Percentiles rank a stretch among this genome's conserved stretches.
Evolutionary conservation across 2,113 vertebrate genomes (phyloP).

Genomic region (Nesoenas mayeri): DNA sequence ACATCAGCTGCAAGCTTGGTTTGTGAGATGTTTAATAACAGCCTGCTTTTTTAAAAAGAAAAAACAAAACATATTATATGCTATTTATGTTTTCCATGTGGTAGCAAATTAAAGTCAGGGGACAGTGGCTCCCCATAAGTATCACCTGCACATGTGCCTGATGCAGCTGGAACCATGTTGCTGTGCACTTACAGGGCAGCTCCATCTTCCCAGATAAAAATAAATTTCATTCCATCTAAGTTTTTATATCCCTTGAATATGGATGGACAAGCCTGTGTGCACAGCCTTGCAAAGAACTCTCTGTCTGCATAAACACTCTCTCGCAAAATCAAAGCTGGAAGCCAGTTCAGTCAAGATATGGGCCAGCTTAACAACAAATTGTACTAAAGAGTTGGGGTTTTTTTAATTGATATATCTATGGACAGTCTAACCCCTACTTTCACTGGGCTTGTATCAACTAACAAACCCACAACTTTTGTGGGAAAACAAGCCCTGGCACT

Average conservation of each 20-base stretch:
- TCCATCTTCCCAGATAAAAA: background rate
- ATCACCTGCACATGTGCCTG: background rate
- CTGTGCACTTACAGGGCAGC: background rate
- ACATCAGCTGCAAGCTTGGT: background rate
- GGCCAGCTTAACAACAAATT: background rate
- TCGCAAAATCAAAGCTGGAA: background rate
- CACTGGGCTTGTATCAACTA: constrained; percentile 12
- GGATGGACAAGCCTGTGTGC: background rate
- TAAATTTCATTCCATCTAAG: background rate
- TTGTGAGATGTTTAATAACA: background rate
- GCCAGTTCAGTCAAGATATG: background rate
- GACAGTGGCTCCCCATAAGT: background rate
- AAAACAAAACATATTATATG: background rate
- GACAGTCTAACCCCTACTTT: background rate
- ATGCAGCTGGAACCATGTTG: background rate
- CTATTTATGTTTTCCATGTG: background rate
- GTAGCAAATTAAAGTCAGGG: background rate
- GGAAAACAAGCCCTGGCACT: background rate
- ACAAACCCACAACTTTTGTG: background rate
- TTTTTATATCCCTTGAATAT: background rate
- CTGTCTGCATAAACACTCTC: background rate
- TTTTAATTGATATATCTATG: background rate
- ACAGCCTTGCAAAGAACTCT: background rate
- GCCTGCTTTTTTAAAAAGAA: background rate
- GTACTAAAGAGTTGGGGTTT: background rate